Evolutionary conservation across 1,140 invertebrate genomes (phyloP).

Genomic region (Zaprionus ornatus): DNA sequence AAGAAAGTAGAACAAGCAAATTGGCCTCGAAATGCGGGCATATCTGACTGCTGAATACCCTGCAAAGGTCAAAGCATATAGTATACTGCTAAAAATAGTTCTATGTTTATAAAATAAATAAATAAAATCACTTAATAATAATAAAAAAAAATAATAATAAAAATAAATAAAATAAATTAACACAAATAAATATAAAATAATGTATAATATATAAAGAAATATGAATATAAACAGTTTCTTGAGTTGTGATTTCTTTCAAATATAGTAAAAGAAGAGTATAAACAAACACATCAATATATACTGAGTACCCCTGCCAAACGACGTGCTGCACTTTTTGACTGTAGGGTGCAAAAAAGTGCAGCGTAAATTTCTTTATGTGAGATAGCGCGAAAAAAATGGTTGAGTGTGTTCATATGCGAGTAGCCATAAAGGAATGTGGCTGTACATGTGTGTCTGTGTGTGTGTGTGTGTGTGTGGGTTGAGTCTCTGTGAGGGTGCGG

Average conservation of each 20-base stretch:
- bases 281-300: no score
- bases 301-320: background rate
- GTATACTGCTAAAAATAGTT: no score
- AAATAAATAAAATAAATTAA: no score
- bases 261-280: no score
- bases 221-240: no score
- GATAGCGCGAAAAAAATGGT: slow-evolving; percentile 12
- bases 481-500: background rate
- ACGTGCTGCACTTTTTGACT: background rate
- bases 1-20: slow-evolving; percentile 1
- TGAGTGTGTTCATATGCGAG: slow-evolving; percentile 1
- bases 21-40: background rate
- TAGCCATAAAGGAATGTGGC: background rate
- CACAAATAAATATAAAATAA: no score
- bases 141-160: no score
- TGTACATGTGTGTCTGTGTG: background rate
- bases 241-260: no score
- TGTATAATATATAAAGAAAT: no score
- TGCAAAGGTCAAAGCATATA: background rate
- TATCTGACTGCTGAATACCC: background rate
- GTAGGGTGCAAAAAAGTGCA: background rate
- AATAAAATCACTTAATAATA: no score
- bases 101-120: no score
- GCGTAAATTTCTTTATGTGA: background rate
- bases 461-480: slow-evolving; percentile 3